Evolutionary conservation across 2,113 vertebrate genomes (phyloP).

Genomic region (Gobiocypris rarus): DNA sequence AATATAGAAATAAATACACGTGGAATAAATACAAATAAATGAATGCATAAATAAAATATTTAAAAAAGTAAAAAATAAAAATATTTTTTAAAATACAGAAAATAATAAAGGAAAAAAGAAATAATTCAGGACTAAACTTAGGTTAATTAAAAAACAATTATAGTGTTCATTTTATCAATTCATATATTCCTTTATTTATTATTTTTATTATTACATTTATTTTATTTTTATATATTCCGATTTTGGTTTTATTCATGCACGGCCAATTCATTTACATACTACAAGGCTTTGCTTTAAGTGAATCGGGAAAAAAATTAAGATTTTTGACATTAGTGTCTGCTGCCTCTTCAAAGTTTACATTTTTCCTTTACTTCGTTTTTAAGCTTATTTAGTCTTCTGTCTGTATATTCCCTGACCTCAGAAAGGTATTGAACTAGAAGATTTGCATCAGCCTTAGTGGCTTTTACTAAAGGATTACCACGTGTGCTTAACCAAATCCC

Average conservation of each 20-base stretch:
- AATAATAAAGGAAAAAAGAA: neutral
- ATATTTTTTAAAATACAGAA: neutral
- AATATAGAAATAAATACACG: neutral
- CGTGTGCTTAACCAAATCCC: slow-evolving; percentile 25
- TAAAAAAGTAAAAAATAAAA: neutral
- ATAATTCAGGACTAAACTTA: neutral
- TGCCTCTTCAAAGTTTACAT: too few relatives aligned
- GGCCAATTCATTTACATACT: too few relatives aligned
- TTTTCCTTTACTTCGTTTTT: neutral
- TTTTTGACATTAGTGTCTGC: too few relatives aligned
- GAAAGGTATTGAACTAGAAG: slow-evolving; percentile 40
- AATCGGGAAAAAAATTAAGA: too few relatives aligned
- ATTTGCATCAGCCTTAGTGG: slow-evolving; percentile 15
- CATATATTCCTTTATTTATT: too few relatives aligned
- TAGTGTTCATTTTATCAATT: too few relatives aligned
- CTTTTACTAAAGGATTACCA: slow-evolving; percentile 25
- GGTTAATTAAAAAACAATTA: too few relatives aligned
- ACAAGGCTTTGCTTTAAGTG: too few relatives aligned
- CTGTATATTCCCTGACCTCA: slow-evolving; percentile 23
- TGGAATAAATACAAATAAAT: too few relatives aligned
- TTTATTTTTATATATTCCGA: too few relatives aligned
- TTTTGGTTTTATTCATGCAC: too few relatives aligned
- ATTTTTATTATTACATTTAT: too few relatives aligned
- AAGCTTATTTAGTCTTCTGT: slow-evolving; percentile 26
- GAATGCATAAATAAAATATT: neutral